phyloP scores from a whole-genome alignment of 2,797 vertebrate species.

The Tauraco hartlaubi region DNA sequence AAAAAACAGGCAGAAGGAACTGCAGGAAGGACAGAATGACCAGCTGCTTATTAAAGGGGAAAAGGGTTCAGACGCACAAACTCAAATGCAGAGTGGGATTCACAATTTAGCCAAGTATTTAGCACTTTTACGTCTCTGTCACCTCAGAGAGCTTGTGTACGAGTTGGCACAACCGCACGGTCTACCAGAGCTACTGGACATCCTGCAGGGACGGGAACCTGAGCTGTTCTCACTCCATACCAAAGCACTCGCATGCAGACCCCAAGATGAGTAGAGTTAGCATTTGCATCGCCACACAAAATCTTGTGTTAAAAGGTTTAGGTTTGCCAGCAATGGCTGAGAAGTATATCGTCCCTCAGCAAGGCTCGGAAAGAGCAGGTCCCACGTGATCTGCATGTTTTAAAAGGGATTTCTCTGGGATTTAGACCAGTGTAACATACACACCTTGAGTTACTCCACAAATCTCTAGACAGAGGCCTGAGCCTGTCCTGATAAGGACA shows the following conservation, averaged over 20 bases:
- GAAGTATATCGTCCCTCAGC: slow-evolving; percentile 33
- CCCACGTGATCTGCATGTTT: slow-evolving; percentile 37
- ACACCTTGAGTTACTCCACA: not conserved
- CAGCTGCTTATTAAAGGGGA: not conserved
- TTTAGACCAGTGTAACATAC: not conserved
- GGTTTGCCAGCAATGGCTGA: slow-evolving; percentile 29
- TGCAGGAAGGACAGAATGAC: slow-evolving; percentile 9
- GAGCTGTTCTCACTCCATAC: not conserved
- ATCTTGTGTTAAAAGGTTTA: slow-evolving; percentile 60
- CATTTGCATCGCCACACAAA: not conserved
- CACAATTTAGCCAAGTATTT: not conserved
- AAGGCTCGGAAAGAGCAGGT: slow-evolving; percentile 74
- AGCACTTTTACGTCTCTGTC: not conserved
- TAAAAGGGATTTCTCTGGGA: not conserved
- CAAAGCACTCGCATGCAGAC: not conserved
- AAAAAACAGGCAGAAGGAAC: slow-evolving; percentile 49
- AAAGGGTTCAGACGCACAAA: not conserved
- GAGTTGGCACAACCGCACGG: not conserved
- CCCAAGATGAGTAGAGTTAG: slow-evolving; percentile 60
- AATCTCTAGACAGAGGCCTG: not conserved
- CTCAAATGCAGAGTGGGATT: slow-evolving; percentile 1
- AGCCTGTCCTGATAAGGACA: not conserved
- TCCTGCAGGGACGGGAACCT: not conserved
- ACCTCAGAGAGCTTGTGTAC: not conserved
- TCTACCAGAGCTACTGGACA: not conserved